phyloP scores from a whole-genome alignment of 2,888 invertebrate genomes.

The Cabera pusaria region DNA sequence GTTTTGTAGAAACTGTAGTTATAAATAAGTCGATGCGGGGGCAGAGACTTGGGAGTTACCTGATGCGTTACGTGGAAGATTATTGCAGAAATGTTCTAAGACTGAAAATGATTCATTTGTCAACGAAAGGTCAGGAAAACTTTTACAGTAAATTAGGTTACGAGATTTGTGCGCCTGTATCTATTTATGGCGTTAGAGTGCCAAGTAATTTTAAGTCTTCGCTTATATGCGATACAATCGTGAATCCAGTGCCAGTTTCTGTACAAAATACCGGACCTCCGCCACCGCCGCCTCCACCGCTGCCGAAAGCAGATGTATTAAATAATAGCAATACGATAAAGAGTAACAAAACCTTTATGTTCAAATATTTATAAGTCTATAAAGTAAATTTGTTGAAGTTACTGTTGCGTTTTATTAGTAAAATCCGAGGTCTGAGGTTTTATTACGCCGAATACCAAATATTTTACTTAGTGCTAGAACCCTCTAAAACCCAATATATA shows the following conservation, averaged over 20 bases:
- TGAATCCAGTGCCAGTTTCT: slow-evolving; percentile 42
- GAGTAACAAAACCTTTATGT: slow-evolving; percentile 69
- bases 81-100: slow-evolving; percentile 86
- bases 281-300: slow-evolving; percentile 70
- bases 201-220: slow-evolving; percentile 35
- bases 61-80: slow-evolving; percentile 89
- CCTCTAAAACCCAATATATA: too few relatives aligned
- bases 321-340: slow-evolving; percentile 45
- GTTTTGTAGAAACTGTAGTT: slow-evolving; percentile 92
- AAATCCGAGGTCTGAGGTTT: too few relatives aligned
- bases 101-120: slow-evolving; percentile 86
- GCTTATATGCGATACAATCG: slow-evolving; percentile 35
- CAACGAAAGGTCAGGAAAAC: slow-evolving; percentile 88
- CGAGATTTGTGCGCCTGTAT: slow-evolving; percentile 85
- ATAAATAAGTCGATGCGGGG: slow-evolving; percentile 88
- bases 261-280: slow-evolving; percentile 32
- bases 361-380: slow-evolving; percentile 62
- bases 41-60: slow-evolving; percentile 88
- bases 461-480: too few relatives aligned
- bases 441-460: too few relatives aligned
- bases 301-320: slow-evolving; percentile 48
- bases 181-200: slow-evolving; percentile 84
- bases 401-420: too few relatives aligned
- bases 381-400: too few relatives aligned
- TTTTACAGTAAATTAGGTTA: slow-evolving; percentile 91